A percentile compares a stretch with the other conserved stretches of the same genome.
phyloP scores from a whole-genome alignment of 2,797 vertebrate species.

The Coregonus sp. region DNA sequence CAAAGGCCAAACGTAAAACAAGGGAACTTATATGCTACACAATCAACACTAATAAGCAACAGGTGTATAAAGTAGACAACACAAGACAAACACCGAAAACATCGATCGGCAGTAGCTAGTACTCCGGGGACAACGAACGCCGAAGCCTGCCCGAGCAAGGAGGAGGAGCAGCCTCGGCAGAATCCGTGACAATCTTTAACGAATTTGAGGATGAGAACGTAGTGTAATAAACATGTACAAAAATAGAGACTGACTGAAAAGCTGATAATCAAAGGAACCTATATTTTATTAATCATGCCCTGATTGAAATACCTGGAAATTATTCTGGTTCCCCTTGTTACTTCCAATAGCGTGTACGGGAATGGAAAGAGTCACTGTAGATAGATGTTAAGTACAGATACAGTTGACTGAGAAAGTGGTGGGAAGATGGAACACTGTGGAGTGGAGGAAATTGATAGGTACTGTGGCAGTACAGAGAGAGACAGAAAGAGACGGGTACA shows the following conservation, averaged over 20 bases:
- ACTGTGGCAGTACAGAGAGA: neutral
- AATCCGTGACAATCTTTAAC: neutral
- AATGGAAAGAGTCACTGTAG: neutral
- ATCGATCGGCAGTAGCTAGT: too few species aligned
- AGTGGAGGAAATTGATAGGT: neutral
- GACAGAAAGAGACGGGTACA: neutral
- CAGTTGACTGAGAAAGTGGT: neutral
- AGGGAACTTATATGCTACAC: too few species aligned
- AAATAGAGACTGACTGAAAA: constrained; percentile 1
- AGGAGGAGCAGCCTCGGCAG: too few species aligned
- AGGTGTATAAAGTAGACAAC: too few species aligned
- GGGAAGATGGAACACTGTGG: neutral
- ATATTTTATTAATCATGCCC: neutral
- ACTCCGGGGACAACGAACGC: too few species aligned
- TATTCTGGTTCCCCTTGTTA: neutral
- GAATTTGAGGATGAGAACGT: neutral
- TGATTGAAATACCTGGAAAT: neutral
- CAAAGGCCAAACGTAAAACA: too few species aligned
- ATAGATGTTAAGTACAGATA: neutral
- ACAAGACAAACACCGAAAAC: too few species aligned
- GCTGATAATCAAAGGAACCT: neutral
- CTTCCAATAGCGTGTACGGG: neutral
- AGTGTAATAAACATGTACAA: neutral
- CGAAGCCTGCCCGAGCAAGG: too few species aligned
- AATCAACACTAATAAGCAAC: too few species aligned